Evolutionary conservation across 2,797 vertebrate species (phyloP), one percentile per base, ranked within the genome.

Genomic region (Ceryle rudis): DNA sequence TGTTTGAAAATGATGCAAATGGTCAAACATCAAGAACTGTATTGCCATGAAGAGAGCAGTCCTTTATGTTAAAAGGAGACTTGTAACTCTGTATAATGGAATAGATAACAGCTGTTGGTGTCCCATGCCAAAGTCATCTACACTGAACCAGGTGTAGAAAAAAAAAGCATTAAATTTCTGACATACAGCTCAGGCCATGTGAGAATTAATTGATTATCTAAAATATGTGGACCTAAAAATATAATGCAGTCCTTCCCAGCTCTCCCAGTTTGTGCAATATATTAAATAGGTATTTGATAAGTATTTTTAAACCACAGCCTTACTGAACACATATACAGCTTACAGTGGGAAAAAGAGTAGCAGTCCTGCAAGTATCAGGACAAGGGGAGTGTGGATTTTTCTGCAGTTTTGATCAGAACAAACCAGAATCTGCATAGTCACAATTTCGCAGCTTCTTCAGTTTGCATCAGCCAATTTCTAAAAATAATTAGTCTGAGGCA

Each of bases 111-210:
- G 23, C 5, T 72, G 21, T 69, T 81, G 21, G 5, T 42, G 35
- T 49, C 25, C 80, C 41, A 77, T 0, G 2, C 11, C 6, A 41
- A 62, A 86, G 21, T 9, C 22, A 29, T 61, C 37, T 18, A 66
- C 21, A 77, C 4, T 67, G 25, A 86, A 71, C 1, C 6, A 88
- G 19, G 8, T 42, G 6, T 22, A 58, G 16, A 9, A 62, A 62
- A 82, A 75, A 9, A 33, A 12, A 46, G 7, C 0, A 0, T 4
- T 3, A 73, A 4, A 2, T 66, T 77, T 61, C 80, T 94, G 25
- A 62, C 61, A 71, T 42, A 29, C 31, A 82, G 10, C 22, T 75
- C 39, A 67, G 42, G 5, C 18, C 16, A 72, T 23, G 2, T 35
- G 14, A 64, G 29, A 39, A 85, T 20, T 2, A 82, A 81, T 3